Conservation (phyloP, 2,797 vertebrate species). For the Sebastes goodei region DNA sequence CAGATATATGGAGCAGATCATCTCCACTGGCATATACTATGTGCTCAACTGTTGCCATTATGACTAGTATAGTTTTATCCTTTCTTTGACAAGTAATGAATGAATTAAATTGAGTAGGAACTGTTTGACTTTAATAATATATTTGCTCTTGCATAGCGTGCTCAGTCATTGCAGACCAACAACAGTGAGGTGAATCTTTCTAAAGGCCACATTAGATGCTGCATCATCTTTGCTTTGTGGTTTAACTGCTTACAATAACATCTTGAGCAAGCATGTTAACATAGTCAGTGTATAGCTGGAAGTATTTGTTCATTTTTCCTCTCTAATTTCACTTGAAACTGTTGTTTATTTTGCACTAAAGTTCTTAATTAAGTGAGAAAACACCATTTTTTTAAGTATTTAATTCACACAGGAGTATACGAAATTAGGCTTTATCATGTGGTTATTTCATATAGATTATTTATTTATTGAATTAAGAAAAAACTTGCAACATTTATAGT, state of each 20-base stretch:
- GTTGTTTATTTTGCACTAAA: too few species aligned
- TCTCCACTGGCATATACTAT: background rate
- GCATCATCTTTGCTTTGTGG: background rate
- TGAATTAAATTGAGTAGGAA: background rate
- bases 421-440: fast-evolving
- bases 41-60: background rate
- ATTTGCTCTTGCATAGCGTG: background rate
- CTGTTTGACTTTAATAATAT: background rate
- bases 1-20: background rate
- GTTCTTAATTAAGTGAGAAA: too few species aligned
- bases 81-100: background rate
- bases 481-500: too few species aligned
- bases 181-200: background rate
- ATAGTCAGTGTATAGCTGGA: too few species aligned
- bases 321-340: too few species aligned
- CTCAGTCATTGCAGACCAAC: background rate
- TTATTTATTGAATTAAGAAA: too few species aligned
- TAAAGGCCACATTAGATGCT: background rate
- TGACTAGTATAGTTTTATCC: background rate
- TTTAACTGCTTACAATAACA: background rate
- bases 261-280: background rate
- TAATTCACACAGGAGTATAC: too few species aligned
- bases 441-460: too few species aligned
- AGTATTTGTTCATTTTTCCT: too few species aligned
- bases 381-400: too few species aligned